A percentile compares a stretch with the other conserved stretches of the same genome.
These are phyloP conservation scores for Gila orcuttii DNA, from an alignment of 2,113 vertebrate species.

Conservation along the genomic window DNA sequence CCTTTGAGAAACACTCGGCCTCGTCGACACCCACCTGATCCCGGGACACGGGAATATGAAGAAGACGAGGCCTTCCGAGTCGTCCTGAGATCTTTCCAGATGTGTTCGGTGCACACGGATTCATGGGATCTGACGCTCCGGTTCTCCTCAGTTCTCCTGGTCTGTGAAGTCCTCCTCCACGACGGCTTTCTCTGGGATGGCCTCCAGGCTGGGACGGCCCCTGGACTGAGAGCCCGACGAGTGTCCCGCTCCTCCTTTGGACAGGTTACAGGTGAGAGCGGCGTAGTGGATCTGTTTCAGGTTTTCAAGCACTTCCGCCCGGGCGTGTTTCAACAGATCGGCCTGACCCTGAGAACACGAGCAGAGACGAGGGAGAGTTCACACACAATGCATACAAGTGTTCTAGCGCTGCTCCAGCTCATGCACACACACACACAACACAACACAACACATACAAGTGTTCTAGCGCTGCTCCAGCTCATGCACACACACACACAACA, in stretches of 20 bases:
- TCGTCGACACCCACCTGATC: slow-evolving; percentile 19
- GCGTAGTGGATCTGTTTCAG: slow-evolving; percentile 96
- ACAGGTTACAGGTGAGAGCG: slow-evolving; percentile 87
- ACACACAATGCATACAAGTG: background rate
- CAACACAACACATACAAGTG: too few relatives aligned
- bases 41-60: background rate
- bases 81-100: background rate
- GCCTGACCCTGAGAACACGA: slow-evolving; percentile 85
- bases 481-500: too few relatives aligned
- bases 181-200: slow-evolving; percentile 83
- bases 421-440: too few relatives aligned
- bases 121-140: slow-evolving; percentile 24
- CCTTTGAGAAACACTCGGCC: slow-evolving; percentile 58
- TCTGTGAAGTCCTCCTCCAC: slow-evolving; percentile 81
- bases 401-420: background rate
- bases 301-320: slow-evolving; percentile 91
- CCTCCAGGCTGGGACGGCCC: slow-evolving; percentile 83
- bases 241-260: slow-evolving; percentile 75
- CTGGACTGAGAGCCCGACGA: slow-evolving; percentile 70
- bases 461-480: too few relatives aligned
- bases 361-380: background rate
- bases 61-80: slow-evolving; percentile 4
- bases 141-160: slow-evolving; percentile 69
- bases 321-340: slow-evolving; percentile 93
- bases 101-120: background rate